phyloP scores from a whole-genome alignment of 2,888 invertebrate species.

The Erebia aethiops region DNA sequence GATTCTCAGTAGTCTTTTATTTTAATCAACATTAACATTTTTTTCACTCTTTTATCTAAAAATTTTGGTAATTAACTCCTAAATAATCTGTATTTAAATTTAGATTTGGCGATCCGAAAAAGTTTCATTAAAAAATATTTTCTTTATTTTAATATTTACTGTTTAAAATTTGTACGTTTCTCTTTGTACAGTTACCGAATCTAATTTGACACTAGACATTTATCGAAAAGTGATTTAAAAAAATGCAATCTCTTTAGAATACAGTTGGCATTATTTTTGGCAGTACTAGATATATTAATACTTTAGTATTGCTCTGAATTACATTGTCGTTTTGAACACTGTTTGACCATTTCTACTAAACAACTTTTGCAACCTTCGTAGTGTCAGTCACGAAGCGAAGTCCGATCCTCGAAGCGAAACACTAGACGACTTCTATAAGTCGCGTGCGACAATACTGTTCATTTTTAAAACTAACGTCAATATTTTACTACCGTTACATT shows the following conservation, averaged over 20 bases:
- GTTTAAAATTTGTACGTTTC: conserved; percentile 82
- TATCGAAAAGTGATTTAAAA: conserved; percentile 77
- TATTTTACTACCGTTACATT: conserved; percentile 78
- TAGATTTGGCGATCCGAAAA: conserved; percentile 82
- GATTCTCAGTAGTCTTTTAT: conserved; percentile 82
- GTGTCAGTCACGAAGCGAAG: conserved; percentile 60
- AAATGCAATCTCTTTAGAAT: conserved; percentile 71
- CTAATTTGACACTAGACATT: conserved; percentile 82
- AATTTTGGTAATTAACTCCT: conserved; percentile 72
- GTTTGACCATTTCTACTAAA: conserved; percentile 60
- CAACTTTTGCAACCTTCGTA: conserved; percentile 42
- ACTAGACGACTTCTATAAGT: conserved; percentile 59
- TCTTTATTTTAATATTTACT: conserved; percentile 74
- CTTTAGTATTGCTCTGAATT: conserved; percentile 83
- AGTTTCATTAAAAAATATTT: conserved; percentile 82
- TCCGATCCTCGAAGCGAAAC: conserved; percentile 70
- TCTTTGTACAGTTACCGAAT: conserved; percentile 82
- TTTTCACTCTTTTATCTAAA: conserved; percentile 53
- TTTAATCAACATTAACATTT: conserved; percentile 77
- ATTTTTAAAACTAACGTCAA: conserved; percentile 78
- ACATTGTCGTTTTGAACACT: conserved; percentile 82
- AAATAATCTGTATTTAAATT: conserved; percentile 81
- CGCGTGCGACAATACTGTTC: conserved; percentile 78
- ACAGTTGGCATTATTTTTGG: conserved; percentile 81
- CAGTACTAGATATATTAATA: conserved; percentile 82